These are phyloP conservation scores for Xestia sexstrigata DNA, from an alignment of 2,888 invertebrate genomes.

Conservation along the genomic window DNA sequence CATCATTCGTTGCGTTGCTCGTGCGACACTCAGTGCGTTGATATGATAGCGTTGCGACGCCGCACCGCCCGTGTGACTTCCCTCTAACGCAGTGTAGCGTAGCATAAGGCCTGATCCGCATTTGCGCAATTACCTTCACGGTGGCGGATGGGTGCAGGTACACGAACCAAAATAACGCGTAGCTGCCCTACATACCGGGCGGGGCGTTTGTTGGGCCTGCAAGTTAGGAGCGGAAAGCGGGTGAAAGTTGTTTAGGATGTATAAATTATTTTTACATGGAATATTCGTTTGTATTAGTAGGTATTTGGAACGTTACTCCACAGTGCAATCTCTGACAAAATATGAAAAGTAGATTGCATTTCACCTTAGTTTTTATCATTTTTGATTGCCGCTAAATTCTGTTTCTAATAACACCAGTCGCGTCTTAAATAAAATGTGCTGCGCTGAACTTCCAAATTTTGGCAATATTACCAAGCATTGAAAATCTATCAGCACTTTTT, in stretches of 20 bases:
- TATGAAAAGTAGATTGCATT: background rate
- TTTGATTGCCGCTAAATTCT: background rate
- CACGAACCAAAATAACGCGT: conserved; percentile 71
- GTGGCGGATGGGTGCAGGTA: conserved; percentile 54
- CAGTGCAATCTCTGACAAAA: background rate
- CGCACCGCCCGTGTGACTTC: background rate
- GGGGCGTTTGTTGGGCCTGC: conserved; percentile 27
- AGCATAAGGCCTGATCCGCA: conserved; percentile 57
- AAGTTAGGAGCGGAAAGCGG: conserved; percentile 26
- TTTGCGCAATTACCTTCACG: conserved; percentile 70
- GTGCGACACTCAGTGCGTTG: background rate
- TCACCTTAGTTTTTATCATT: background rate
- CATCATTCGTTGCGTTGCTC: background rate
- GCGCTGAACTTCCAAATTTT: background rate
- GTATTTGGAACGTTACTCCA: background rate
- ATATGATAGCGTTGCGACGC: background rate
- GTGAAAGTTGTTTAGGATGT: background rate
- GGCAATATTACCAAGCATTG: background rate
- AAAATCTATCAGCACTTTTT: background rate
- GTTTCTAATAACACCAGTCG: background rate
- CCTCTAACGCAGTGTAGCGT: conserved; percentile 53
- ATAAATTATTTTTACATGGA: background rate
- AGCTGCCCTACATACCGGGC: conserved; percentile 68
- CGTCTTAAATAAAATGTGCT: background rate
- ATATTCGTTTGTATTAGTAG: background rate